Percentiles rank a stretch among this genome's conserved stretches.
These are phyloP conservation scores for Aphis gossypii DNA, from an alignment of 1,140 invertebrate genomes.

Conservation along the genomic window DNA sequence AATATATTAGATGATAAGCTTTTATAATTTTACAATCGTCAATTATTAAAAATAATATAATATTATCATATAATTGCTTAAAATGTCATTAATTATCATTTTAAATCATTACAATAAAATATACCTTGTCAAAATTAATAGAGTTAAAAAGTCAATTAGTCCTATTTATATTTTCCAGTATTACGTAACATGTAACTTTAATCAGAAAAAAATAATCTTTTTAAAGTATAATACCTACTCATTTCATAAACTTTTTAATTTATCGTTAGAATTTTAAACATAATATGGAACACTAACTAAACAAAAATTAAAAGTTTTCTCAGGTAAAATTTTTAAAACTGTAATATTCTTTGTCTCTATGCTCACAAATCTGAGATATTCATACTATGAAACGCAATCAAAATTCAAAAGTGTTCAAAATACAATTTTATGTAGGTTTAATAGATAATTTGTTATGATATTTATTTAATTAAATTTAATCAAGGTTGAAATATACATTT, in stretches of 20 bases:
- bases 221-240: neutral
- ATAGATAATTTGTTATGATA: neutral
- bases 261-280: neutral
- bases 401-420: neutral
- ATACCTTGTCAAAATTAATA: neutral
- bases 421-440: neutral
- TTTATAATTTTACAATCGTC: neutral
- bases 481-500: neutral
- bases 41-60: neutral
- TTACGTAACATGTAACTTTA: neutral
- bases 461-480: slow-evolving; percentile 28
- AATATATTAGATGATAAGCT: neutral
- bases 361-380: neutral
- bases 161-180: neutral
- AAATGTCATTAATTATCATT: neutral
- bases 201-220: neutral
- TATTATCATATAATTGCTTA: too few species aligned
- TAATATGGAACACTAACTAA: neutral
- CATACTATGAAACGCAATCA: neutral
- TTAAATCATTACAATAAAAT: neutral
- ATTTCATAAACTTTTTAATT: neutral
- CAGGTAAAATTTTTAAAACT: neutral
- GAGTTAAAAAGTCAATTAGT: neutral
- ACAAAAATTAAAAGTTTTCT: neutral
- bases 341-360: neutral